Evolutionary conservation across 2,797 vertebrate species (phyloP).

Genomic region (Okamejei kenojei): DNA sequence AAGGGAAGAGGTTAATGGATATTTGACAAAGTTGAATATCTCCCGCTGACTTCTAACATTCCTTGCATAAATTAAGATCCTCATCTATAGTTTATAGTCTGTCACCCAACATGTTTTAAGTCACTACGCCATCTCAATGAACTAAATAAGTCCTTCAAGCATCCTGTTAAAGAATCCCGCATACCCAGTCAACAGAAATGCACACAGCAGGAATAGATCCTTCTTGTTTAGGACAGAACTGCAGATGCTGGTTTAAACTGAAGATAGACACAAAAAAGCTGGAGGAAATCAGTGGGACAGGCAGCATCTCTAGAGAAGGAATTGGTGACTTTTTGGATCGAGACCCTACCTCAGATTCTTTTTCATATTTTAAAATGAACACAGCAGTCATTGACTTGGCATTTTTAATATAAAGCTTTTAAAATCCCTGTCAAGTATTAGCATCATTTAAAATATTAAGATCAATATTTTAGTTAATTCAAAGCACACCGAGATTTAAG

Average conservation of each 20-base stretch:
- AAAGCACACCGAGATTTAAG: background rate
- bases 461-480: slow-evolving; percentile 23
- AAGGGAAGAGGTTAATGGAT: background rate
- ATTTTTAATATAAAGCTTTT: slow-evolving; percentile 23
- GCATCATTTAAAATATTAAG: slow-evolving; percentile 18
- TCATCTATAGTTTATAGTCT: background rate
- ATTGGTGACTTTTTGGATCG: too few relatives aligned
- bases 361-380: slow-evolving; percentile 30
- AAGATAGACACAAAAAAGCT: too few relatives aligned
- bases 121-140: background rate
- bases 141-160: background rate
- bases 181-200: slow-evolving; percentile 16
- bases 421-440: background rate
- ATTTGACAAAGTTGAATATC: background rate
- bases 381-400: background rate
- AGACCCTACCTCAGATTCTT: background rate
- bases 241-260: too few relatives aligned
- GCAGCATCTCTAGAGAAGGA: too few relatives aligned
- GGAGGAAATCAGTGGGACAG: too few relatives aligned
- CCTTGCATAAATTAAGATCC: background rate
- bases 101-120: background rate
- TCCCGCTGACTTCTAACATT: background rate
- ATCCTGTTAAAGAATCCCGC: background rate
- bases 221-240: background rate
- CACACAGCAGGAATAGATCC: background rate